Evolutionary conservation across 1,140 invertebrate genomes (phyloP), one percentile per base, ranked within the genome.

Genomic region (Drosophila guanche): DNA sequence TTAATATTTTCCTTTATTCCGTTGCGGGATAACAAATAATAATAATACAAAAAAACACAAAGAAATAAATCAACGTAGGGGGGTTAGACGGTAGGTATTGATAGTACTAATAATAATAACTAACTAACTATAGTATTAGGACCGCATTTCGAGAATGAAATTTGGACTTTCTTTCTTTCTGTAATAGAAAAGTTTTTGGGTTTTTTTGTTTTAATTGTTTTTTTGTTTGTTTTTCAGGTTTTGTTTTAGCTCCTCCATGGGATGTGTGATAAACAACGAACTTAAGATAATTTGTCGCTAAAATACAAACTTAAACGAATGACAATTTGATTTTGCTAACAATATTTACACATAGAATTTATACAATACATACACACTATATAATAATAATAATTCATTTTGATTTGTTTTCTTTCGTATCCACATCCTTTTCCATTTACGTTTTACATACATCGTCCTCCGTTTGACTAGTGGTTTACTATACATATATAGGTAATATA

Each of bases 91-190:
- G 27, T 71, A 33, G 27, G 27, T 46, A 20, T 20, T 20, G 16
- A 20, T 20, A 70, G 42, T 45, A 45, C 33, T 46, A 40, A 16
- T 54, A 52, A 33, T 61, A 52, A 66, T 37, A 52, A 51, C 54
- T 40, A 23, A 48, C 14, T 50, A 14, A 8, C 29, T 59, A 65
- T 29, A 41, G 33, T 61, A 37, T 12, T 37, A 45, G 43, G 42
- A 56, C 67, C 66, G 47, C 45, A 80, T 85, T 85, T 85, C 81
- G 67, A 85, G 84, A 86, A 85, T 86, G 76, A 85, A 85, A 85
- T 52, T 54, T 59, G 76, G 56, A 41, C 57, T 20, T 20, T 33
- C 7, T 16, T 29, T 16, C 29, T 14, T 60, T 60, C 20, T 45
- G 37, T 25, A 47, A 54, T 41, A 72, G 48, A 72, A 71, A 61